Conservation (phyloP, 37 sponge, comb jelly and placozoan genomes). For the Theonella swinhoei region DNA sequence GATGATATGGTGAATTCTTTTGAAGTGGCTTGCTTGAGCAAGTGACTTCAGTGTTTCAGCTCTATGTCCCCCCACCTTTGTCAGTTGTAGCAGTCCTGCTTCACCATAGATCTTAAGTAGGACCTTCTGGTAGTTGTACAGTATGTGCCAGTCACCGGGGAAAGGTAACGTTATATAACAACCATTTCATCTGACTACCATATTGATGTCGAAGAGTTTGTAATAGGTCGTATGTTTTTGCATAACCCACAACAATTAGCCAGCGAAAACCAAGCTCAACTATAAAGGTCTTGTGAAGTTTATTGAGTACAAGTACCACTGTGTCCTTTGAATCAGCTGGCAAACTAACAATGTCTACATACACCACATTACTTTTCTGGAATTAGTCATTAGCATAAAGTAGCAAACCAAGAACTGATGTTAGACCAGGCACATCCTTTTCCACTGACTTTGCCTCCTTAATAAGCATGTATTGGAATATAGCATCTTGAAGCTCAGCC, state of each 20-base stretch:
- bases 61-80: slow-evolving; percentile 1
- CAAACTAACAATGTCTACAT: slow-evolving; percentile 8
- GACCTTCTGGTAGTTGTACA: too few species aligned
- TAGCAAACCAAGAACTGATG: neutral
- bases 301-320: neutral
- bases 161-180: neutral
- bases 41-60: slow-evolving; percentile 11
- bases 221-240: neutral
- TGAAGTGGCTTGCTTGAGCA: slow-evolving; percentile 4
- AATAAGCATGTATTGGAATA: neutral
- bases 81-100: neutral
- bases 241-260: slow-evolving; percentile 7
- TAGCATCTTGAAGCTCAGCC: neutral
- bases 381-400: neutral
- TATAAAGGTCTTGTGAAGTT: neutral
- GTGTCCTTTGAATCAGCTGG: slow-evolving; percentile 17
- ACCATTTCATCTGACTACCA: neutral
- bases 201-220: too few species aligned
- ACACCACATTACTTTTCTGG: slow-evolving; percentile 5
- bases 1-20: slow-evolving; percentile 4
- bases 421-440: neutral
- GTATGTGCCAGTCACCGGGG: neutral
- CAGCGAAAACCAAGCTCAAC: neutral
- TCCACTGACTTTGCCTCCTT: neutral
- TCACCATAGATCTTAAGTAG: slow-evolving; percentile 4